Conservation (phyloP, 1,140 invertebrate species). For the Maniola jurtina region DNA sequence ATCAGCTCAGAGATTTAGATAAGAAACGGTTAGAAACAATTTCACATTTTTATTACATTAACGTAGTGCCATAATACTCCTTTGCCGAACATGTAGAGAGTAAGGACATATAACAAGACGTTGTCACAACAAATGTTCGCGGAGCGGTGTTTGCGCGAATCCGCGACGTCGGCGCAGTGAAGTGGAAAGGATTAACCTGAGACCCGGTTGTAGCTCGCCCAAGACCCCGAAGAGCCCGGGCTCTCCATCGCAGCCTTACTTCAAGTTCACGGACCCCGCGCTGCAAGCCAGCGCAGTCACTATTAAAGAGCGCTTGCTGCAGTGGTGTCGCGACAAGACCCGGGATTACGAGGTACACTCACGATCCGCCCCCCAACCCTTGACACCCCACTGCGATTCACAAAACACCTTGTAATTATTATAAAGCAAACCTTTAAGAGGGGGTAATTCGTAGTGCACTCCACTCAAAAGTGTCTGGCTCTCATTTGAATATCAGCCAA, state of each 20-base stretch:
- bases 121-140: not conserved
- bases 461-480: no score
- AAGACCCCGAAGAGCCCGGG: slow-evolving; percentile 81
- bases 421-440: not conserved
- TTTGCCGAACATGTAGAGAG: not conserved
- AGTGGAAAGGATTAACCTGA: slow-evolving; percentile 43
- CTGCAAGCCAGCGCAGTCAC: slow-evolving; percentile 92
- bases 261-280: slow-evolving; percentile 92
- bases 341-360: slow-evolving; percentile 94
- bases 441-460: no score
- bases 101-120: not conserved
- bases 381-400: slow-evolving; percentile 36
- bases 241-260: slow-evolving; percentile 82
- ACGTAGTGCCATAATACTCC: no score
- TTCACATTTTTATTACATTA: no score
- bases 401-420: not conserved
- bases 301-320: slow-evolving; percentile 96
- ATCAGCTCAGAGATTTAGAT: no score
- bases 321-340: slow-evolving; percentile 97
- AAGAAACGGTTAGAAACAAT: no score
- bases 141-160: slow-evolving; percentile 3
- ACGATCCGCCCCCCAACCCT: slow-evolving; percentile 18
- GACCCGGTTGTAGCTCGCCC: slow-evolving; percentile 81
- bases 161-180: slow-evolving; percentile 3
- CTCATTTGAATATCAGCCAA: no score